Evolutionary conservation across 2,797 vertebrate species (phyloP), one percentile per base, ranked within the genome.

Genomic region (Silurus aristotelis): DNA sequence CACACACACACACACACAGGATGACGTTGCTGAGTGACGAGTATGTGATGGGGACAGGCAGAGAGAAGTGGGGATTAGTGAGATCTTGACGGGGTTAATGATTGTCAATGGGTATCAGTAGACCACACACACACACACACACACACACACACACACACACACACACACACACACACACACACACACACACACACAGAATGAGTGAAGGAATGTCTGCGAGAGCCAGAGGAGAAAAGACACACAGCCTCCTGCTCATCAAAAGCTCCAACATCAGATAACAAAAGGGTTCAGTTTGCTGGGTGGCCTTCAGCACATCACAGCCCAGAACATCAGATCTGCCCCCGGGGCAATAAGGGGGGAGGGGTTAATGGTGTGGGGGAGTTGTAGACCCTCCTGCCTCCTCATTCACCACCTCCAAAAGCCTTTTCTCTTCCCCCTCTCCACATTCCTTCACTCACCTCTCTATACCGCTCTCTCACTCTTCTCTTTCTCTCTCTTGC

Each of bases 241-340:
- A 91, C 90, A 90, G 91, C 93, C 92, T 90, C 88, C 90, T 52
- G 91, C 90, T 92, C 92, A 94, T 93, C 92, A 94, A 92, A 79
- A 93, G 90, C 90, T 88, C 91, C 91, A 93, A 93, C 93, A 94
- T 93, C 91, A 92, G 93, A 94, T 93, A 94, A 95, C 93, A 95
- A 95, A 94, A 89, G 92, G 92, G 94, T 93, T 94, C 93, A 94
- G 89, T 91, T 93, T 82, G 91, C 93, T 95, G 94, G 94, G 94
- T 95, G 94, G 94, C 91, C 94, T 89, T 84, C 86, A 52, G 48
- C 48, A 52, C 48, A 52, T 52, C 48, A 52, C 48, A 52, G 6
- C 48, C 48, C 48, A 38, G 38, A 38, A 38, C 84, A 80, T 89
- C 87, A 90, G 87, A 85, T 83, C 48, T 81, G 80, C 82, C 89